A percentile compares a stretch with the other conserved stretches of the same genome.
These are phyloP conservation scores for Trachelus stipa DNA, from an alignment of 2,888 invertebrate species.

Conservation along the genomic window DNA sequence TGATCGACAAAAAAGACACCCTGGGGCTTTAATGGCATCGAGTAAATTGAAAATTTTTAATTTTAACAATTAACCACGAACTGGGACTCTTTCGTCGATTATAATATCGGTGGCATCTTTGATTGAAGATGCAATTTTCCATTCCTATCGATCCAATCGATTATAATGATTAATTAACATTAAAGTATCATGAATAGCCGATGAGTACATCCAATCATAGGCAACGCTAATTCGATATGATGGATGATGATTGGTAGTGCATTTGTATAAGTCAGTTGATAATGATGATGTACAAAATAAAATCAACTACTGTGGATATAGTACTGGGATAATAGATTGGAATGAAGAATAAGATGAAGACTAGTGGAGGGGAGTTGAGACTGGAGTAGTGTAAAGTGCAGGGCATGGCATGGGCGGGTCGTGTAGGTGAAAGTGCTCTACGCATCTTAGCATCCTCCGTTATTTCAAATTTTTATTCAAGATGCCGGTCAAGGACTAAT, in stretches of 20 bases:
- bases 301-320: neutral
- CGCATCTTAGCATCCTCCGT: slow-evolving; percentile 49
- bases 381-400: neutral
- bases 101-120: too few relatives aligned
- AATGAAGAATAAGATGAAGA: neutral
- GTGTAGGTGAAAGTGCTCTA: slow-evolving; percentile 47
- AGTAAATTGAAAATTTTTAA: too few relatives aligned
- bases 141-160: neutral
- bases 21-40: too few relatives aligned
- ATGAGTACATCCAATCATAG: neutral
- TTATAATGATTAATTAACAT: neutral
- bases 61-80: too few relatives aligned
- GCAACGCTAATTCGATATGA: neutral
- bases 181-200: neutral
- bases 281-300: neutral
- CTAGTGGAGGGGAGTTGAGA: neutral
- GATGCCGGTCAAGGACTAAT: slow-evolving; percentile 57
- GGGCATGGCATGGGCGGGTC: slow-evolving; percentile 34
- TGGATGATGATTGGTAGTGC: neutral
- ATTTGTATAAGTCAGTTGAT: neutral
- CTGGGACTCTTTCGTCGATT: too few relatives aligned
- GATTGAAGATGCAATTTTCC: neutral
- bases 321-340: neutral
- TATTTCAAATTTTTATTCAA: slow-evolving; percentile 49
- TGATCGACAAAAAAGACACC: too few relatives aligned